Base-by-base conservation (phyloP, 1,140 invertebrate genomes). In the Triops cancriformis region DNA sequence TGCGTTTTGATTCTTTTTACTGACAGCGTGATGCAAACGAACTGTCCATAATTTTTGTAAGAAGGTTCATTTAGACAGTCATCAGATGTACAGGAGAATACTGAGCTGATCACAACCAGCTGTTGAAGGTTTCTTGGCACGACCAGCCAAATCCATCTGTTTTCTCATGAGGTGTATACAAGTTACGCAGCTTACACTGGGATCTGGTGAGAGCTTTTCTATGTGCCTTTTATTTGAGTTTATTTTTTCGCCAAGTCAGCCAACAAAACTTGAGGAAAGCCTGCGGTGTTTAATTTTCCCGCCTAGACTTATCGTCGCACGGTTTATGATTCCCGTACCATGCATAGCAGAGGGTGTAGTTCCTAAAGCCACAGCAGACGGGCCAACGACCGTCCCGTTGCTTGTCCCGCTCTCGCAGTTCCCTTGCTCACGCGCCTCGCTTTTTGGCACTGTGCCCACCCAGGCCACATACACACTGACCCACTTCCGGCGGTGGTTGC, bases 381-480 rank as follows among this genome's bases (percentile, higher is more conserved):
- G 51, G 51, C 51, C 51, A 64, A 64, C 51, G 51, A 64, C 51
- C 51, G 51, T 64, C 51, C 51, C 51, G 51, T 64, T 64, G 51
- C 10, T 23, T 64, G 51, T 64, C 51, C 51, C 51, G 51, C 51
- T 64, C 51, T 23, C 51, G 51, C 51, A 64, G 51, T 64, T 64
- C 51, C 10, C 51, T 64, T 7, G 51, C 51, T 64, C 51, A 64
- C 51, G 51, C 51, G 14, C 51, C n/a, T 64, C 51, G 51, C 51
- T 64, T 64, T 64, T 64, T 64, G 51, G 51, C 51, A 23, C 18
- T 64, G 14, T 64, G 51, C 51, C 51, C 51, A 64, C n/a, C n/a
- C 51, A 64, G 51, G 51, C 51, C 51, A 64, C 51, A 64, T 64
- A 64, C 51, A 64, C 51, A 64, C 51, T 64, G 51, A 64, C 51